Conservation (phyloP, 1,140 invertebrate species). For the Riptortus pedestris region DNA sequence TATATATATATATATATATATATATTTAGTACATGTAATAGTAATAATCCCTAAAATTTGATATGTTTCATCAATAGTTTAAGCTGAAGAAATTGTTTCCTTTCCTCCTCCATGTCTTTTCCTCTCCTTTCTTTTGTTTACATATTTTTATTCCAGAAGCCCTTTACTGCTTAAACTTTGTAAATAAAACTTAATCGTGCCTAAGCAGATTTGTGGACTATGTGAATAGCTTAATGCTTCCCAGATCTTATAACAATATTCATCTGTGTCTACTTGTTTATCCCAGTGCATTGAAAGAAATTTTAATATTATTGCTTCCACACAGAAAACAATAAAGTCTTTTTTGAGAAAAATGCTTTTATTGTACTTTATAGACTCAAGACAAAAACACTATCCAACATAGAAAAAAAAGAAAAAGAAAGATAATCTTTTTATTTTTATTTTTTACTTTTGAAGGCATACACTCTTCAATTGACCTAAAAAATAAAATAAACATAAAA, state of each 20-base stretch:
- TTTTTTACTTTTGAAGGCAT: slow-evolving; percentile 9
- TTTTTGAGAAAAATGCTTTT: slow-evolving; percentile 8
- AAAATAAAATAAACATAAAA: not conserved
- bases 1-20: no score
- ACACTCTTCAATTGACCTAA: slow-evolving; percentile 1
- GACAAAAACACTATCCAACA: not conserved
- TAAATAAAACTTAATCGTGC: slow-evolving; percentile 14
- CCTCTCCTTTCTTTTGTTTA: not conserved
- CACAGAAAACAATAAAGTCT: no score
- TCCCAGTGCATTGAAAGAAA: not conserved
- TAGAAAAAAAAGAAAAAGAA: not conserved
- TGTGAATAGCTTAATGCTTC: slow-evolving; percentile 14
- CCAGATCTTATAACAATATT: not conserved
- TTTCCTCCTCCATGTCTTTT: not conserved
- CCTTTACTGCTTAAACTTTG: slow-evolving; percentile 4
- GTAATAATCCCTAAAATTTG: no score
- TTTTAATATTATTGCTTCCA: no score
- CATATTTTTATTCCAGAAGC: not conserved
- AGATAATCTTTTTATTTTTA: not conserved
- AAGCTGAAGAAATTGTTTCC: no score
- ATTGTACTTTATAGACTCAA: not conserved
- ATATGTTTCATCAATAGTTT: no score
- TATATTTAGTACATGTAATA: no score
- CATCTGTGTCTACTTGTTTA: not conserved
- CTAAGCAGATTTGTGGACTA: slow-evolving; percentile 2